Base-by-base conservation (phyloP, 2,113 vertebrate genomes). In the Callionymus lyra region DNA sequence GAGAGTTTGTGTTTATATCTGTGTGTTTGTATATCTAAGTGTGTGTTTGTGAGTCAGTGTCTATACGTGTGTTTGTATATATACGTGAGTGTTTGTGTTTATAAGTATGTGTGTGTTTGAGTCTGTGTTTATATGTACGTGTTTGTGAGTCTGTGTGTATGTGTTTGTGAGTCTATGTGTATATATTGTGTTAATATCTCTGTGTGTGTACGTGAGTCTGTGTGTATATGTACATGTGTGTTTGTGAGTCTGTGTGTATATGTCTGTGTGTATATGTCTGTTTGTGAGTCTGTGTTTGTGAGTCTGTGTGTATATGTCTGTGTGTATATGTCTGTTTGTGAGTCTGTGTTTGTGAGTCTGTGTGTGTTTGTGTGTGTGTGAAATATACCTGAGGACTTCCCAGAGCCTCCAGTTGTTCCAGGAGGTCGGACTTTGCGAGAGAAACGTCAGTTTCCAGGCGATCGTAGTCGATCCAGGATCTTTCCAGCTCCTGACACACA, bases 401-500 rank as follows among this genome's bases (percentile, higher is more conserved):
- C 18, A 96, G 87, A 0, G 83, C 81, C 44, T 95, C 91, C 3
- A 98, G 86, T 47, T 93, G 90, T 6, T 95, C 90, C 60, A 92
- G 84, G 63, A 97, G 86, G 35, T 89, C 88, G 58, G 82, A 87
- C 63, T 88, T 90, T 33, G 90, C 89, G 39, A 87, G 16, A 16
- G 84, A 88, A 18, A 96, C 93, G 2, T 91, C 91, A 0, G 85
- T 84, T 21, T 96, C 90, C 62, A 97, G 60, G 39, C 84, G 87
- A 56, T 96, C 90, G 14, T 89, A 92, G 16, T 97, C 93, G 43
- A 87, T 84, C 90, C 90, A 94, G 10, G 89, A 90, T 19, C 89
- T 83, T 41, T 95, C 92, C 21, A 97, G 64, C 49, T 96, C 93
- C 94, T 98, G 67, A 16, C n/a, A n/a, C n/a, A n/a, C n/a, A n/a